These are phyloP conservation scores for Lymantria monacha DNA, from an alignment of 2,888 invertebrate species.

Conservation along the genomic window DNA sequence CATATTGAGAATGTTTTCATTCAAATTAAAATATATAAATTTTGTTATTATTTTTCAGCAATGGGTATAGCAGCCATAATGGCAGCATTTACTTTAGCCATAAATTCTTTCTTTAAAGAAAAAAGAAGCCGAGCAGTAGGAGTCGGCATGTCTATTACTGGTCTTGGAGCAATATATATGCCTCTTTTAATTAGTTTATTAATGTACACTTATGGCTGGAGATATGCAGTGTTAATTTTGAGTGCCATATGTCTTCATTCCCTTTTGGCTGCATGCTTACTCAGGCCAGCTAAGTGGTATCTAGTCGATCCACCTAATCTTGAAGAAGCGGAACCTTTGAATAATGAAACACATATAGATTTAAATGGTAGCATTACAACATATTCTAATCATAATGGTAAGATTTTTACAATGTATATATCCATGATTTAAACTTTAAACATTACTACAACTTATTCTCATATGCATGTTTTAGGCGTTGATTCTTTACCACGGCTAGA, in stretches of 20 bases:
- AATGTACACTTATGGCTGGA: slow-evolving; percentile 79
- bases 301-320: slow-evolving; percentile 57
- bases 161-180: slow-evolving; percentile 85
- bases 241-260: slow-evolving; percentile 84
- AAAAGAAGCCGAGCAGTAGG: slow-evolving; percentile 84
- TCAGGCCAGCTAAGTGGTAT: slow-evolving; percentile 87
- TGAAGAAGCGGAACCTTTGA: slow-evolving; percentile 63
- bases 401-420: not conserved
- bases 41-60: slow-evolving; percentile 68
- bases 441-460: not conserved
- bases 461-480: slow-evolving; percentile 42
- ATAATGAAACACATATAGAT: slow-evolving; percentile 50
- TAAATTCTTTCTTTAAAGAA: slow-evolving; percentile 85
- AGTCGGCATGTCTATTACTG: slow-evolving; percentile 84
- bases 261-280: slow-evolving; percentile 80
- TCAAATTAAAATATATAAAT: not conserved
- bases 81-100: slow-evolving; percentile 83
- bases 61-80: slow-evolving; percentile 83
- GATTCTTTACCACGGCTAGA: slow-evolving; percentile 44
- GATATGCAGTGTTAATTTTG: slow-evolving; percentile 84
- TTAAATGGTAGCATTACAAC: slow-evolving; percentile 55
- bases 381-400: slow-evolving; percentile 55
- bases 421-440: no score
- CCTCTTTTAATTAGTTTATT: slow-evolving; percentile 83
- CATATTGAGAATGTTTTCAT: no score